phyloP scores from a whole-genome alignment of 1,140 invertebrate genomes.

The Drosophila persimilis region DNA sequence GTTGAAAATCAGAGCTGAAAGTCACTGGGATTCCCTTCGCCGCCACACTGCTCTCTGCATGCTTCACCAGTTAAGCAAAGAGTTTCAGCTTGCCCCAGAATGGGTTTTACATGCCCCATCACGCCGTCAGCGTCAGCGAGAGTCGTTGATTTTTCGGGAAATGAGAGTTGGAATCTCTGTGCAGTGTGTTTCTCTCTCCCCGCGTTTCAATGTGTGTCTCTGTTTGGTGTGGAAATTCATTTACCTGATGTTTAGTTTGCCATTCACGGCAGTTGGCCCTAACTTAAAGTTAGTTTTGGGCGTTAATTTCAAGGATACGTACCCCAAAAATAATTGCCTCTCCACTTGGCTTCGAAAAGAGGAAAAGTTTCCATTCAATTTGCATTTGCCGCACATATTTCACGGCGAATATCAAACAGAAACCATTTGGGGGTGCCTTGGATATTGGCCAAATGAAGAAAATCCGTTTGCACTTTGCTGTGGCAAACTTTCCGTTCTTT shows the following conservation, averaged over 20 bases:
- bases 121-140: not conserved
- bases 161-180: slow-evolving; percentile 49
- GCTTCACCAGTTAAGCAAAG: slow-evolving; percentile 6
- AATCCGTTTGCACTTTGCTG: too few relatives aligned
- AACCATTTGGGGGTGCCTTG: too few relatives aligned
- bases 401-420: too few relatives aligned
- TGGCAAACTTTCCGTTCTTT: too few relatives aligned
- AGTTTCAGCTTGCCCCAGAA: slow-evolving; percentile 2
- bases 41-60: slow-evolving; percentile 36
- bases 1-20: slow-evolving; percentile 78
- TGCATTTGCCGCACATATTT: slow-evolving; percentile 31
- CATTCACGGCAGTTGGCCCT: slow-evolving; percentile 31
- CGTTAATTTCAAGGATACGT: slow-evolving; percentile 2
- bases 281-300: slow-evolving; percentile 36
- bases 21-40: slow-evolving; percentile 61
- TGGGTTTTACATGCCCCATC: slow-evolving; percentile 49
- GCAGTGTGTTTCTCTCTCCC: not conserved
- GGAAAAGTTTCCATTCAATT: slow-evolving; percentile 50
- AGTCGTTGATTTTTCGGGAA: slow-evolving; percentile 37
- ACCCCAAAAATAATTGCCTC: not conserved
- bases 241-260: slow-evolving; percentile 52
- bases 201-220: not conserved
- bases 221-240: slow-evolving; percentile 57
- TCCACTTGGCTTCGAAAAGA: slow-evolving; percentile 4
- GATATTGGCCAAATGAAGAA: too few relatives aligned